A percentile compares a stretch with the other conserved stretches of the same genome.
phyloP scores from a whole-genome alignment of 2,113 vertebrate genomes.

The Thryonomys swinderianus region DNA sequence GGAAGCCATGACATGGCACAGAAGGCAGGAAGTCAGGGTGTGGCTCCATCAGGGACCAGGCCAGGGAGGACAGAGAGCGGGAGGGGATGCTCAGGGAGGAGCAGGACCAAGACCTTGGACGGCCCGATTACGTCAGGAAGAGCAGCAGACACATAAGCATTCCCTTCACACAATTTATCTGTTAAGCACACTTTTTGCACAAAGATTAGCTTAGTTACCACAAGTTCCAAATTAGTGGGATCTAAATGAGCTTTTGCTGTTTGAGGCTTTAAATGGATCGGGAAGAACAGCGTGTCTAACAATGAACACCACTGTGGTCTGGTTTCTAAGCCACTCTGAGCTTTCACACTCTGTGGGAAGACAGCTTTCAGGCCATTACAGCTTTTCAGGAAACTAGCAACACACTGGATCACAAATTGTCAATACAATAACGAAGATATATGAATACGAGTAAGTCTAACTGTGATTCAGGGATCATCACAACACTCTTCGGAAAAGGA shows the following conservation, averaged over 20 bases:
- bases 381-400: conserved; percentile 21
- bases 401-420: neutral
- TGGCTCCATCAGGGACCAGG: neutral
- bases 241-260: neutral
- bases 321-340: neutral
- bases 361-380: neutral
- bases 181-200: neutral
- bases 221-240: neutral
- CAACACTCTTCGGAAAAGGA: neutral
- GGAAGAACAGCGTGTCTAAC: neutral
- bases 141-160: fast-evolving
- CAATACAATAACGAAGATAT: neutral
- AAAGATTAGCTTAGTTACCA: neutral
- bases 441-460: neutral
- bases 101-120: fast-evolving
- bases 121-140: neutral
- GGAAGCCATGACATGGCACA: neutral
- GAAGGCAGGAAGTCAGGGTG: neutral
- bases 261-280: neutral
- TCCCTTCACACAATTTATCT: neutral
- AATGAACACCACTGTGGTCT: neutral
- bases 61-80: neutral
- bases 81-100: fast-evolving
- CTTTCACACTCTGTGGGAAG: neutral
- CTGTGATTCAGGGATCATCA: neutral